These are phyloP conservation scores for Gryllus bimaculatus DNA, from an alignment of 1,140 invertebrate species.

Conservation along the genomic window DNA sequence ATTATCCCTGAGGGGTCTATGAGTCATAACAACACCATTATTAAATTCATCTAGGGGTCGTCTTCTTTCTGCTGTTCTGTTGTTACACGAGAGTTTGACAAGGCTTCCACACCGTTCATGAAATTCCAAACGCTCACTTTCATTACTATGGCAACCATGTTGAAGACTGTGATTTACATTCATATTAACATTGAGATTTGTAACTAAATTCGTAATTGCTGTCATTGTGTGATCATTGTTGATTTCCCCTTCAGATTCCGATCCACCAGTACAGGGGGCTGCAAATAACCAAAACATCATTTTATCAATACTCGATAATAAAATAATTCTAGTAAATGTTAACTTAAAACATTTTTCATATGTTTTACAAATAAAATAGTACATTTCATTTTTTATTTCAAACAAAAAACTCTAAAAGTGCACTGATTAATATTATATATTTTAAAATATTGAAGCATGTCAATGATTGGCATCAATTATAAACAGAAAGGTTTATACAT, in stretches of 20 bases:
- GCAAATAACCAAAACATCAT: background rate
- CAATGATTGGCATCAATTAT: no score
- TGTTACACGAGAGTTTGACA: constrained; percentile 77
- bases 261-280: constrained; percentile 1
- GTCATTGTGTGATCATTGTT: constrained; percentile 19
- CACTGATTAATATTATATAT: no score
- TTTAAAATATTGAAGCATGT: no score
- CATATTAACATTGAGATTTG: constrained; percentile 39
- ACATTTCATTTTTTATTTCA: no score
- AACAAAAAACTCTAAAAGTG: no score
- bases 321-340: background rate
- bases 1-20: constrained; percentile 73
- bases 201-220: constrained; percentile 28
- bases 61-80: constrained; percentile 73
- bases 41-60: constrained; percentile 89
- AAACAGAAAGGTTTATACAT: no score
- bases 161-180: constrained; percentile 27
- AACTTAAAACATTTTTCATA: background rate
- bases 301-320: background rate
- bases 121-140: constrained; percentile 64
- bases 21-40: constrained; percentile 87
- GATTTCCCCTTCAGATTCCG: constrained; percentile 19
- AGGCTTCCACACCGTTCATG: constrained; percentile 79
- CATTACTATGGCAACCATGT: constrained; percentile 2
- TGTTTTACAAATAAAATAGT: no score